Conservation (phyloP, 2,797 vertebrate genomes). For the Chelon auratus region DNA sequence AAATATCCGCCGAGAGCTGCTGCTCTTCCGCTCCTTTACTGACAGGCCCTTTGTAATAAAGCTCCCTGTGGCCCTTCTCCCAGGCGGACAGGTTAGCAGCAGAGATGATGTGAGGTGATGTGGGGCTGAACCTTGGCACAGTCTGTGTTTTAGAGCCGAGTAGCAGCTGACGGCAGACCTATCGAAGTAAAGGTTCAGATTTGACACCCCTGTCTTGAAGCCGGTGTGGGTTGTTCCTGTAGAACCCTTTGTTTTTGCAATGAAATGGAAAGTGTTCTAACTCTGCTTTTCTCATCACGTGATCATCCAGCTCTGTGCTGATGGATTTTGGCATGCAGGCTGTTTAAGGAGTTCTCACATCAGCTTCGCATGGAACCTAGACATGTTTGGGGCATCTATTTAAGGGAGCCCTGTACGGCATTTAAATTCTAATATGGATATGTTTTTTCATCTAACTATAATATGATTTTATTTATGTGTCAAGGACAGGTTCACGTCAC, state of each 20-base stretch:
- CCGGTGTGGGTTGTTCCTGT: background rate
- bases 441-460: background rate
- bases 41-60: slow-evolving; percentile 36
- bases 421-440: background rate
- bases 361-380: background rate
- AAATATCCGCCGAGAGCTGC: slow-evolving; percentile 7
- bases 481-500: no score
- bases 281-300: background rate
- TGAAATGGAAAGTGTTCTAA: background rate
- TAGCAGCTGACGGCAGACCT: slow-evolving; percentile 4
- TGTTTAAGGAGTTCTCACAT: background rate
- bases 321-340: background rate
- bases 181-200: background rate
- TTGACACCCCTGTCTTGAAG: background rate
- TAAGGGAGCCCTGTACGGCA: background rate
- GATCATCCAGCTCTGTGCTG: background rate
- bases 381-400: background rate
- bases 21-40: slow-evolving; percentile 11
- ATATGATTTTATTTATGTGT: no score
- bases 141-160: slow-evolving; percentile 19
- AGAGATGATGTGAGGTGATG: slow-evolving; percentile 23
- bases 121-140: slow-evolving; percentile 33
- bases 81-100: slow-evolving; percentile 46
- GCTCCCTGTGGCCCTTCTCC: slow-evolving; percentile 25
- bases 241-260: background rate